Evolutionary conservation across 2,888 invertebrate species (phyloP).

Genomic region (Hemicrepidius hirtus): DNA sequence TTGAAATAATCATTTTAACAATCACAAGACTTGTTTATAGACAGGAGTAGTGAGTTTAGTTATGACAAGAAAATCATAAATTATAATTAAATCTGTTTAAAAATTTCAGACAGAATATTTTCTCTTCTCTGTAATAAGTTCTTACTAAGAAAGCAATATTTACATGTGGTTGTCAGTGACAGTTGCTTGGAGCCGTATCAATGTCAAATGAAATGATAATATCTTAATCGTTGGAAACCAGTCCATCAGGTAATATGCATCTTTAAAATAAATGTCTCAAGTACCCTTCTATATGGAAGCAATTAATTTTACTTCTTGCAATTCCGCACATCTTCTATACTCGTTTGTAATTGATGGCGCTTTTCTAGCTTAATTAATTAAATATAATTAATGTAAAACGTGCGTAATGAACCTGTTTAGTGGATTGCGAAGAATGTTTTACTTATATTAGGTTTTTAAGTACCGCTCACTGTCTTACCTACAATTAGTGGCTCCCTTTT

Average conservation of each 20-base stretch:
- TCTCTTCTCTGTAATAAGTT: constrained; percentile 30
- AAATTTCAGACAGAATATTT: constrained; percentile 38
- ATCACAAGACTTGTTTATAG: constrained; percentile 27
- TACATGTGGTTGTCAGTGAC: constrained; percentile 52
- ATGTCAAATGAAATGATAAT: constrained; percentile 61
- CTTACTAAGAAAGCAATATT: constrained; percentile 42
- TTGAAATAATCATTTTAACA: constrained; percentile 26
- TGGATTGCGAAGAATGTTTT: constrained; percentile 28
- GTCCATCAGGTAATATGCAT: constrained; percentile 60
- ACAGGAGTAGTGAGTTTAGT: constrained; percentile 14
- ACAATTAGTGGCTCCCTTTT: constrained; percentile 35
- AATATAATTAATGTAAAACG: constrained; percentile 40
- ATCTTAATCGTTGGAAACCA: constrained; percentile 63
- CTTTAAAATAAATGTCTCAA: constrained; percentile 53
- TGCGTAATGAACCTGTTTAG: constrained; percentile 44
- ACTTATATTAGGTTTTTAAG: constrained; percentile 15
- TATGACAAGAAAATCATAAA: constrained; percentile 40
- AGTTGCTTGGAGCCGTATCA: constrained; percentile 55
- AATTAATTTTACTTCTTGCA: constrained; percentile 58
- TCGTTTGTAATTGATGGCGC: constrained; percentile 36
- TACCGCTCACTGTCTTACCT: constrained; percentile 8
- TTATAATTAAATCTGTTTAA: constrained; percentile 41
- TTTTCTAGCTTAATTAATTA: constrained; percentile 48
- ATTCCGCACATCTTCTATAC: constrained; percentile 41
- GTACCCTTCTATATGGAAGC: constrained; percentile 43